Percentiles rank a stretch among this genome's conserved stretches.
These are phyloP conservation scores for Pao palembangensis DNA, from an alignment of 2,113 vertebrate genomes.

Conservation along the genomic window DNA sequence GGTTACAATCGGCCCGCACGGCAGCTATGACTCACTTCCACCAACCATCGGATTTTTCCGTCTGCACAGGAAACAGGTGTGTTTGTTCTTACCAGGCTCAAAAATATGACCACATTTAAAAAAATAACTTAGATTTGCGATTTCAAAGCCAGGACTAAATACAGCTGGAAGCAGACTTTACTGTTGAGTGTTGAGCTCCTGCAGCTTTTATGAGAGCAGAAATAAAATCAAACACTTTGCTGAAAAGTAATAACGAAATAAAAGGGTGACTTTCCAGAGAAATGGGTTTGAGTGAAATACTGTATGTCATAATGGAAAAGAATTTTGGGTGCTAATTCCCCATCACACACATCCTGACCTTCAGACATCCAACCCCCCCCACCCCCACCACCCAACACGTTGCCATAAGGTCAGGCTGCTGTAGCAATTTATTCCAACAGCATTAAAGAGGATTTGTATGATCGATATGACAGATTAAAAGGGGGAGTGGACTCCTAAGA, in stretches of 20 bases:
- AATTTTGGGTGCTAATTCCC: too few relatives aligned
- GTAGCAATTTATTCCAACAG: neutral
- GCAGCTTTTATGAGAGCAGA: neutral
- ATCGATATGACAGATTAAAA: too few relatives aligned
- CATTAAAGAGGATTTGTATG: neutral
- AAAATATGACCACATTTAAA: slow-evolving; percentile 53
- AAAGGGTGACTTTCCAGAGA: too few relatives aligned
- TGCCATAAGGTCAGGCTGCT: neutral
- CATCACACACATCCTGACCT: neutral
- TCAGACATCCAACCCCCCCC: neutral
- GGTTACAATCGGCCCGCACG: neutral
- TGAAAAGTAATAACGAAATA: too few relatives aligned
- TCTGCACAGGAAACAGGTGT: slow-evolving; percentile 55
- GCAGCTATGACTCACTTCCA: slow-evolving; percentile 24
- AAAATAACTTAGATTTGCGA: neutral
- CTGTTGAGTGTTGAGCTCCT: neutral
- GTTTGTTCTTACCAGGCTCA: slow-evolving; percentile 37
- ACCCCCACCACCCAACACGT: neutral
- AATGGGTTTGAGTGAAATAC: too few relatives aligned
- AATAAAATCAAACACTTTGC: neutral
- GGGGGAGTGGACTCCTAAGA: too few relatives aligned
- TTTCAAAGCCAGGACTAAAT: slow-evolving; percentile 5
- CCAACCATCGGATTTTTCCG: slow-evolving; percentile 11
- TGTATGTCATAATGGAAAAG: too few relatives aligned
- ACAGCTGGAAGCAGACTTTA: neutral